Base-by-base conservation (phyloP, 2,888 invertebrate species). In the Spilosoma lubricipeda region DNA sequence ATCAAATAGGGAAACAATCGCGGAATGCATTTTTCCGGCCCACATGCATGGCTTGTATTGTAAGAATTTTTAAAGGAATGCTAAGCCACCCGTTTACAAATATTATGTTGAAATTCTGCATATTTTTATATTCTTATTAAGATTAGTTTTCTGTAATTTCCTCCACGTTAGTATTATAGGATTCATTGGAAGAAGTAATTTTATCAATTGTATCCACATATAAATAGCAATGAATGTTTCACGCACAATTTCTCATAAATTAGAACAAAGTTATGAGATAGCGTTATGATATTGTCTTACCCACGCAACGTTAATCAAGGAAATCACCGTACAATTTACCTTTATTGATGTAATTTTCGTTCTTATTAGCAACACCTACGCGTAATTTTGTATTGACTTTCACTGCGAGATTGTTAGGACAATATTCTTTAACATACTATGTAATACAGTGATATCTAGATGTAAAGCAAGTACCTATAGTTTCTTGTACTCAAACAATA, bases 321-420 rank as follows among this genome's bases (percentile, higher is more conserved):
- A 75, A 83, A 82, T 81, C 74, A 74, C 77, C 76, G 45, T 33
- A 67, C 77, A 79, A 78, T 79, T 80, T 48, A 77, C 73, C 68
- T 79, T 81, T 83, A 82, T 76, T 77, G 79, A 77, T 73, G 80
- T 80, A 79, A 79, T 82, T 80, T 80, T 73, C 73, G 45, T 80
- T 73, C 42, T n/a, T 42, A 75, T 77, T 73, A 76, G 76, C 33
- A 33, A 75, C 75, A 79, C 79, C 78, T 78, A 85, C 82, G 77
- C 78, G 52, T 67, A 64, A 69, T 75, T 73, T 74, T 65, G 66
- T 45, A 69, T 36, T 18, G 18, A 79, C 75, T 83, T 80, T 80
- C 82, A 77, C 39, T 64, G 23, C 20, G n/a, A 45, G 23, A 67
- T 67, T 74, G 36, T 71, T 20, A 39, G 48, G 23, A 30, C 7